phyloP scores from a whole-genome alignment of 2,888 invertebrate species.

The Amiota communis region DNA sequence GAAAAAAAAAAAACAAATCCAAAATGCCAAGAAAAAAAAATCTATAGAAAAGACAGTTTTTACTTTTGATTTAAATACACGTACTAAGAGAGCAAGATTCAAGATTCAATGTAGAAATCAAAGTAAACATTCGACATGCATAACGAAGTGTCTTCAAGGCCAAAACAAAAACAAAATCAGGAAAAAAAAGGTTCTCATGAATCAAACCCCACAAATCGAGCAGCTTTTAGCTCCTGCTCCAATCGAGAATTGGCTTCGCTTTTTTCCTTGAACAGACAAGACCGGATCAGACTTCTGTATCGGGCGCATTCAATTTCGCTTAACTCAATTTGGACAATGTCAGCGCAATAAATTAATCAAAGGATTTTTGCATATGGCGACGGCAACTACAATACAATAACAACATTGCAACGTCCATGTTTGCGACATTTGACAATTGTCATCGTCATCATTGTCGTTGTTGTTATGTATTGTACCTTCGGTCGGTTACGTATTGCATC shows the following conservation, averaged over 20 bases:
- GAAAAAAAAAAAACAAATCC: background rate
- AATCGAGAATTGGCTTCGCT: background rate
- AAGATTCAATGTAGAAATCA: background rate
- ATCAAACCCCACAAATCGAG: background rate
- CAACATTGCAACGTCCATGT: background rate
- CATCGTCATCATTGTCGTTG: background rate
- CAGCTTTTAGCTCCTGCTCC: background rate
- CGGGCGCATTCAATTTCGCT: constrained; percentile 24
- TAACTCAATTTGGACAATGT: constrained; percentile 26
- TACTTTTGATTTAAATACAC: constrained; percentile 30
- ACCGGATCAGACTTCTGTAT: background rate
- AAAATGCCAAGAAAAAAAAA: background rate
- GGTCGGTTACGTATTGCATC: constrained; percentile 19
- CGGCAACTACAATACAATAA: background rate
- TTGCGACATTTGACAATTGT: constrained; percentile 29
- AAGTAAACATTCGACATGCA: background rate
- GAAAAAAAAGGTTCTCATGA: constrained; percentile 6
- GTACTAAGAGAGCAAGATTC: background rate
- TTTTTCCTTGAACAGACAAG: too few relatives aligned
- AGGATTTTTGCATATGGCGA: constrained; percentile 26
- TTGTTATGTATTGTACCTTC: background rate
- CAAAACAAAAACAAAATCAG: background rate
- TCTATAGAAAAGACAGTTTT: constrained; percentile 1
- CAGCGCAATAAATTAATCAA: constrained; percentile 30
- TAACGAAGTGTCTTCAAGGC: constrained; percentile 15